Conservation (phyloP, 2,113 vertebrate species). For the Eulacestoma nigropectus region DNA sequence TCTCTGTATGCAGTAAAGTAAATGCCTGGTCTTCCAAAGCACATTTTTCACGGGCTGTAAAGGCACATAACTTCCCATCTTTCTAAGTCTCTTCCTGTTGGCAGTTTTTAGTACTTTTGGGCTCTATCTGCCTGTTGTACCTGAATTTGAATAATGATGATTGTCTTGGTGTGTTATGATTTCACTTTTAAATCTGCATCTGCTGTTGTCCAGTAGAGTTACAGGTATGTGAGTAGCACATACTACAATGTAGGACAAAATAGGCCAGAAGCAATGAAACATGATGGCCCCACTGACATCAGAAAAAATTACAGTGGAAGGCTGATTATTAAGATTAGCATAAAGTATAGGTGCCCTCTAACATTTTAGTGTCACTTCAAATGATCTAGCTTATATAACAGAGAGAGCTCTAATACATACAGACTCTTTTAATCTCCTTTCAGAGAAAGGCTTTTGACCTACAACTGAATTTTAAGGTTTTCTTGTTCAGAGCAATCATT, state of each 20-base stretch:
- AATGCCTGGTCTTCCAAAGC: background rate
- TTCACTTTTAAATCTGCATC: background rate
- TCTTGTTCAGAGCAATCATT: background rate
- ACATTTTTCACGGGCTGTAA: background rate
- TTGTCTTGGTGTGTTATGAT: background rate
- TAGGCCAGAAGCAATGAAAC: background rate
- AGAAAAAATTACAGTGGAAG: background rate
- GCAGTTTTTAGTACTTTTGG: background rate
- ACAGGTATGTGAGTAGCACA: background rate
- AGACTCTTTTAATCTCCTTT: background rate
- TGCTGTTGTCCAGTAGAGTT: background rate
- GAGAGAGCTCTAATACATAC: background rate
- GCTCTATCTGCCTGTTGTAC: background rate
- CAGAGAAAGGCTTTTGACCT: constrained; percentile 1
- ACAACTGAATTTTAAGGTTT: background rate
- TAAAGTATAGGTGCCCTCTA: background rate
- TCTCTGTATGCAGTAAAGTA: background rate
- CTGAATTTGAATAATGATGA: background rate
- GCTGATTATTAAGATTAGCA: constrained; percentile 5
- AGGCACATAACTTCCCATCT: background rate
- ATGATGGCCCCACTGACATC: background rate
- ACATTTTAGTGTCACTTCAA: background rate
- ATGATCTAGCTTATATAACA: background rate
- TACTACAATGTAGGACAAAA: background rate
- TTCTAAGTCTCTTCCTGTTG: background rate